phyloP scores from a whole-genome alignment of 1,140 invertebrate genomes.

The Druon quercuslanigerum region DNA sequence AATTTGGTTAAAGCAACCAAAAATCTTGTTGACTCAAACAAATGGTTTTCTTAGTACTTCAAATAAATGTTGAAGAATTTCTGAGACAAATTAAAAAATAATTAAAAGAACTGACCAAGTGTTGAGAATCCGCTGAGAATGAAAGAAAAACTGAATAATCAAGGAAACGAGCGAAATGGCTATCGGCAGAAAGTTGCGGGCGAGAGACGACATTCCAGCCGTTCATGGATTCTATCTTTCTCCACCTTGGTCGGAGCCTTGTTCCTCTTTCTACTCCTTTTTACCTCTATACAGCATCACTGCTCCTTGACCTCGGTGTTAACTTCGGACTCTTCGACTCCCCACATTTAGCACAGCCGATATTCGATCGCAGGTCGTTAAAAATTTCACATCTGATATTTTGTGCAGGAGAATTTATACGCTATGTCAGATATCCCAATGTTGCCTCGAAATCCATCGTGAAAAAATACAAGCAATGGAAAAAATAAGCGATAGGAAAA shows the following conservation, averaged over 20 bases:
- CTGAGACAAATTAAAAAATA: not conserved
- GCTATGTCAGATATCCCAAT: not conserved
- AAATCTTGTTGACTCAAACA: no score
- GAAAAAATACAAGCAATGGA: not conserved
- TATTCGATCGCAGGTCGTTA: slow-evolving; percentile 3
- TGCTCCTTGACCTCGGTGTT: slow-evolving; percentile 44
- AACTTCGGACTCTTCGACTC: slow-evolving; percentile 38
- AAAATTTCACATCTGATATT: not conserved
- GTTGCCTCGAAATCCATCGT: not conserved
- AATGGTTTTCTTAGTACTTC: no score
- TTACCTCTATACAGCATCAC: slow-evolving; percentile 34
- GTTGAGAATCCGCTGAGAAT: not conserved
- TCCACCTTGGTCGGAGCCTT: slow-evolving; percentile 45
- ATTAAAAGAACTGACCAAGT: not conserved
- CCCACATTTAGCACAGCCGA: not conserved
- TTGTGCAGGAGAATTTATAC: not conserved
- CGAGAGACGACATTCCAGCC: slow-evolving; percentile 58
- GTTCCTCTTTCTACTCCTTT: slow-evolving; percentile 39
- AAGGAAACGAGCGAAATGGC: slow-evolving; percentile 35
- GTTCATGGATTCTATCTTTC: slow-evolving; percentile 39
- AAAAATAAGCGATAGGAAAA: slow-evolving; percentile 2
- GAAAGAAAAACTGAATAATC: slow-evolving; percentile 37
- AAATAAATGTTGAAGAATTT: not conserved
- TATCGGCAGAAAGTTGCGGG: slow-evolving; percentile 54
- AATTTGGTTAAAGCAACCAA: no score